Base-by-base conservation (phyloP, 2,797 vertebrate genomes). In the Sebastes oblongus region DNA sequence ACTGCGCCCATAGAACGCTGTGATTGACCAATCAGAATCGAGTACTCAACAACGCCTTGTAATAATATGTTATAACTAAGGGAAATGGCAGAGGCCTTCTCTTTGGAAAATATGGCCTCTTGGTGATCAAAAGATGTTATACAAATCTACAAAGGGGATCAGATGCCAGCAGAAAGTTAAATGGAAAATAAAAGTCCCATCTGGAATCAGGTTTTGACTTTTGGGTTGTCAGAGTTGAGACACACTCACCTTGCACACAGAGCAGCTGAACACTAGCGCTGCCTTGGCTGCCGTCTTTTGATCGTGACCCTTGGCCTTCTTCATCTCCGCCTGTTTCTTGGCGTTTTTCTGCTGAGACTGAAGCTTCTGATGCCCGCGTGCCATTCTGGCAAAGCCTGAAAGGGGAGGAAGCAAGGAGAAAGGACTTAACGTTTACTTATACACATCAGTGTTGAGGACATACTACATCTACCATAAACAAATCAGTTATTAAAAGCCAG, bases 311-410 rank as follows among this genome's bases (percentile, higher is more conserved):
- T 98, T 97, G 82, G 97, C 96, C 94, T 99, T 98, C 93, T 98
- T 98, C 80, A 96, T 93, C 90, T 98, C 98, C 11, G 97, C 97
- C 95, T 98, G 97, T 86, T 98, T 99, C 95, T 98, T 98, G 88
- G 97, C 97, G 84, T 98, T 98, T 94, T 98, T 98, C 95, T 98
- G 97, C 94, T 99, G 97, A 8, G 97, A 98, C 86, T 98, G 98
- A 86, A 98, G 94, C 94, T 98, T 98, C 95, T 98, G 97, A 93
- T 98, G 98, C 86, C 97, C 97, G 77, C 97, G 97, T 91, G 98
- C 97, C 98, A 98, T 98, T 52, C 42, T 94, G 76, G 32, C 25
- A 77, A 86, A 77, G 14, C 56, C 84, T 86, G 56, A 52, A 22
- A 39, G 22, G 22, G 9, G 20, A 36, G 16, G 8, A 65, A 27